phyloP scores from a whole-genome alignment of 2,797 vertebrate species.

The Vipera ursinii region DNA sequence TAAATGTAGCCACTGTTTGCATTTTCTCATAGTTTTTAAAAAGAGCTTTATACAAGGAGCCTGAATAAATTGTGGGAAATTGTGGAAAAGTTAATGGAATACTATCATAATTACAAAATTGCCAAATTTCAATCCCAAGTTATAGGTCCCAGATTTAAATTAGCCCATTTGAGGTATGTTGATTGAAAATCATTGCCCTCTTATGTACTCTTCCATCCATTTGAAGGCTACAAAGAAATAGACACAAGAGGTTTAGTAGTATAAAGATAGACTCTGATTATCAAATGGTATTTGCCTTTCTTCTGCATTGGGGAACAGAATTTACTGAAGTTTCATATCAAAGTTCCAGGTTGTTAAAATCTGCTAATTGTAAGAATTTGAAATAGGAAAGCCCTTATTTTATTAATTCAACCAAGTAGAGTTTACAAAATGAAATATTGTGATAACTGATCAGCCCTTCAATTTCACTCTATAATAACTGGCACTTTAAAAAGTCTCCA shows the following conservation, averaged over 20 bases:
- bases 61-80: background rate
- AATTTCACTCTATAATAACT: background rate
- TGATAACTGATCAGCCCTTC: background rate
- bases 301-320: background rate
- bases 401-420: background rate
- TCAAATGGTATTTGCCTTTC: background rate
- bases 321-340: background rate
- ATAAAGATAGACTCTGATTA: background rate
- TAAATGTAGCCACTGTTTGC: background rate
- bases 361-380: background rate
- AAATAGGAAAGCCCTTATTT: background rate
- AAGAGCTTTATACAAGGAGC: background rate
- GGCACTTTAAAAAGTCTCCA: background rate
- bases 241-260: background rate
- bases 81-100: background rate
- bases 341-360: background rate
- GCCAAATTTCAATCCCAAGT: background rate
- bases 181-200: background rate
- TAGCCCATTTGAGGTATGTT: background rate
- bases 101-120: background rate
- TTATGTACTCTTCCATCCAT: background rate
- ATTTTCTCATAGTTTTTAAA: background rate
- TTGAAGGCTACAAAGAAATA: background rate
- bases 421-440: background rate
- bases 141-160: background rate